Conservation (phyloP, 2,797 vertebrate species). For the Melanotaenia pygmaea region DNA sequence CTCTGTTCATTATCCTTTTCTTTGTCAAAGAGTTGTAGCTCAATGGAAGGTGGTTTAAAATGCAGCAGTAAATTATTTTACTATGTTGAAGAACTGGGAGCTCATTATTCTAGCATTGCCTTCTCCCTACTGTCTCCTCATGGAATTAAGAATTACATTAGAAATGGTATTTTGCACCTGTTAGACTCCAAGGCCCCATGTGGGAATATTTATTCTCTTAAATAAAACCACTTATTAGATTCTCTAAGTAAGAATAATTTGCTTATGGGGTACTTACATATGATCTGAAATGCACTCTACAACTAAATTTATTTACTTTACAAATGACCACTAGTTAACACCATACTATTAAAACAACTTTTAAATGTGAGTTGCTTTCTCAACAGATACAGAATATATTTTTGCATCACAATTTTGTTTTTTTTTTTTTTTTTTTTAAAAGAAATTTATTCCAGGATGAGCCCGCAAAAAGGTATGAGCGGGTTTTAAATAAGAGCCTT, state of each 20-base stretch:
- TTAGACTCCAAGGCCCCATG: neutral
- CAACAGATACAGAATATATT: neutral
- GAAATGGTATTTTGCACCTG: neutral
- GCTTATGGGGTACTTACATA: neutral
- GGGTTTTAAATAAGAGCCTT: no score
- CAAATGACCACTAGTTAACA: no score
- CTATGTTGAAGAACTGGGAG: neutral
- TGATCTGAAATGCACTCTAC: no score
- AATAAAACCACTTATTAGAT: neutral
- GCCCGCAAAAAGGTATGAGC: no score
- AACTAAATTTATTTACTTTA: no score
- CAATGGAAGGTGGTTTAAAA: neutral
- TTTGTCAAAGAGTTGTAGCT: neutral
- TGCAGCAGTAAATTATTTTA: neutral
- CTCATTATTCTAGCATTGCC: neutral
- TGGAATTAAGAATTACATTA: neutral
- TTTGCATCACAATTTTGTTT: neutral
- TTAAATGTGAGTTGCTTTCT: neutral
- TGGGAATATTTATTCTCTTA: neutral
- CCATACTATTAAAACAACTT: neutral
- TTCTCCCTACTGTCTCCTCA: neutral
- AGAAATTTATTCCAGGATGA: no score
- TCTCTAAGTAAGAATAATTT: neutral
- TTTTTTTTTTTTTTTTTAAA: no score
- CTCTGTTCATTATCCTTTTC: neutral